Evolutionary conservation across 2,888 invertebrate genomes (phyloP), one percentile per base, ranked within the genome.

Genomic region (Sarcophaga carnaria): DNA sequence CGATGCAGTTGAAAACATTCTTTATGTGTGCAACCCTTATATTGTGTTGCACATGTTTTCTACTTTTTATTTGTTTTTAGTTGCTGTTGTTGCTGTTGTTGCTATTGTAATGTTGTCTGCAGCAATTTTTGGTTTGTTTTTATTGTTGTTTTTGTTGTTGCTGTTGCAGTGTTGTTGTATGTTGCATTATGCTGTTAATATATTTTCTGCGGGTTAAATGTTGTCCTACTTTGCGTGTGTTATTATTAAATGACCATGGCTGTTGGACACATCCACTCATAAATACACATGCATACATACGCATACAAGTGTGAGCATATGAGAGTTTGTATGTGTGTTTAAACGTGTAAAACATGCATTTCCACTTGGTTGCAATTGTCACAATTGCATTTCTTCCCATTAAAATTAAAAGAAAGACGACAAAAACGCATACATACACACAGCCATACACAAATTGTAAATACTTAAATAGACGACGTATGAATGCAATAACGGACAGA

Each of bases 281-380:
- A 6, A 20, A 22, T 27, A 59, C 11, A 17, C 25, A n/a, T 70
- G 25, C 49, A 70, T 54, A 17, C 45, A 49, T 20, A 59, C 14
- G 14, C 14, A n/a, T 12, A 12, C 4, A 59, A 59, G 59, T 62
- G 1, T 62, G 4, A 10, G n/a, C 5, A 49, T 49, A 11, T 63
- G 66, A 54, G 12, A 49, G 45, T 66, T 10, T 67, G 59, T 63
- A 27, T 70, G n/a, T 22, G n/a, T 75, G 12, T 70, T 59, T 76
- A 70, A 78, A 88, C 80, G 69, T 86, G 81, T 86, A 85, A 74
- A 85, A 85, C 86, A 86, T 87, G 88, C 86, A 88, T 90, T 91
- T 91, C 91, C 91, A 90, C 91, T 91, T 91, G 91, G 83, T 76
- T 87, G 86, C 83, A 87, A 91, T 90, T 91, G 91, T 91, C 91